Conservation (phyloP, 2,888 invertebrate species). For the Drosophila neutralis region DNA sequence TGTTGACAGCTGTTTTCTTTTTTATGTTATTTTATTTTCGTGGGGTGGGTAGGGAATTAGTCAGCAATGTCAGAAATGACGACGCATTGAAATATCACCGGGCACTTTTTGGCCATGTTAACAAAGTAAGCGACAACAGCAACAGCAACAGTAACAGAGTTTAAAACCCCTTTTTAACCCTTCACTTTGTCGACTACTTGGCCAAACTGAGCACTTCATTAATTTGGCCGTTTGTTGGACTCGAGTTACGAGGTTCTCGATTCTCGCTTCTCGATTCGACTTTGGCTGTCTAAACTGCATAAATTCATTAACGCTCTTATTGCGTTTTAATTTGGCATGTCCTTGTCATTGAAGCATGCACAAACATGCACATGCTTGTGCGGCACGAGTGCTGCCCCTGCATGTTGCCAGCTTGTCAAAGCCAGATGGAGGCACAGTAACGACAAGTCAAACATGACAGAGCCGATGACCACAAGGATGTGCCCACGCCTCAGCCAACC, state of each 20-base stretch:
- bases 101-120: conserved; percentile 65
- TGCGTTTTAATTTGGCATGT: conserved; percentile 79
- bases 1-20: conserved; percentile 69
- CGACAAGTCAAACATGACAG: conserved; percentile 65
- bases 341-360: conserved; percentile 73
- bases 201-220: conserved; percentile 62
- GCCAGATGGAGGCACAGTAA: conserved; percentile 20
- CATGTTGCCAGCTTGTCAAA: conserved; percentile 74
- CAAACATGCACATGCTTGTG: conserved; percentile 70
- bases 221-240: conserved; percentile 29
- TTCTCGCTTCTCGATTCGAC: neutral
- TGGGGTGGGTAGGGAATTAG: conserved; percentile 53
- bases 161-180: conserved; percentile 59
- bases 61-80: conserved; percentile 74
- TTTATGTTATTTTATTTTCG: neutral
- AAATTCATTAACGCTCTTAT: conserved; percentile 77
- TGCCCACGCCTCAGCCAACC: conserved; percentile 7
- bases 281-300: conserved; percentile 49
- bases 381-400: conserved; percentile 13
- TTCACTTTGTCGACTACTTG: conserved; percentile 15
- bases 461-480: conserved; percentile 52
- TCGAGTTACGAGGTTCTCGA: neutral
- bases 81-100: conserved; percentile 66
- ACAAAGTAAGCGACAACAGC: conserved; percentile 46
- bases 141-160: conserved; percentile 37